These are phyloP conservation scores for Okamejei kenojei DNA, from an alignment of 2,797 vertebrate genomes.

Conservation along the genomic window DNA sequence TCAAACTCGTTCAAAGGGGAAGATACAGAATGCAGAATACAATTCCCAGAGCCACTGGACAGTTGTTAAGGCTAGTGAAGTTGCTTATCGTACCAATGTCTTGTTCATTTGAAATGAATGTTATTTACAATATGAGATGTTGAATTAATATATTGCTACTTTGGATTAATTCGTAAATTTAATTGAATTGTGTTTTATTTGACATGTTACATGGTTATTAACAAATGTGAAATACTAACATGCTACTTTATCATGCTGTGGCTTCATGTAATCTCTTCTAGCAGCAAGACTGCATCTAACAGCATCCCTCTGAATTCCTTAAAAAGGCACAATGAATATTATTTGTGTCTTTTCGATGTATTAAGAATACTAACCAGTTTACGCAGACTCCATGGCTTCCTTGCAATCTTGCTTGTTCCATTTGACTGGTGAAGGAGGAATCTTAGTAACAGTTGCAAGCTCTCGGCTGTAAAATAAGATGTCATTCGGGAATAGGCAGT, in stretches of 20 bases:
- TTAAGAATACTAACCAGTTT: conserved; percentile 33
- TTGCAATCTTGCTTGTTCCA: not conserved
- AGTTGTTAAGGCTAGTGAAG: not conserved
- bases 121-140: not conserved
- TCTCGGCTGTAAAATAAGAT: not conserved
- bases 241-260: not conserved
- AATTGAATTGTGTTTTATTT: conserved; percentile 4
- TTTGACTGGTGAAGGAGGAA: not conserved
- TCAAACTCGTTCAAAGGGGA: too few relatives aligned
- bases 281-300: conserved; percentile 33
- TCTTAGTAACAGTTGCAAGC: not conserved
- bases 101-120: not conserved
- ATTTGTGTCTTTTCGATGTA: conserved; percentile 18
- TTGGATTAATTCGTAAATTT: conserved; percentile 1
- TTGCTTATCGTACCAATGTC: not conserved
- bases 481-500: not conserved
- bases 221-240: conserved; percentile 28
- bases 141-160: not conserved
- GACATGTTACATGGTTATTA: not conserved
- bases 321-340: not conserved
- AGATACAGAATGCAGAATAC: too few relatives aligned
- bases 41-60: too few relatives aligned
- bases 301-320: conserved; percentile 9
- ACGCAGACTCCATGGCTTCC: not conserved
- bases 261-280: not conserved